Evolutionary conservation across 1,140 invertebrate genomes (phyloP).

Genomic region (Trichonephila clavata): DNA sequence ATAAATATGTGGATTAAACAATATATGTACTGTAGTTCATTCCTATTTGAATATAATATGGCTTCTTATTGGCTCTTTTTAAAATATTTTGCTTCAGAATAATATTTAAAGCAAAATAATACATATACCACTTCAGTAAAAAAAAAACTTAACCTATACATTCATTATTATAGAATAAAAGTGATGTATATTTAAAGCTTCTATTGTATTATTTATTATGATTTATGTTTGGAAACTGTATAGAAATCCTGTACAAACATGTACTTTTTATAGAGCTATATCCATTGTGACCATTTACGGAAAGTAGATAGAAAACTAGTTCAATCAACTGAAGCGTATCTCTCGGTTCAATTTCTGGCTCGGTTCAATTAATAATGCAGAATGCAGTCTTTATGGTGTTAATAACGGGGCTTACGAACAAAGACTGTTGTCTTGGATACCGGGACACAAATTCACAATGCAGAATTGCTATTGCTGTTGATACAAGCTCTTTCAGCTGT

Average conservation of each 20-base stretch:
- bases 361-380: slow-evolving; percentile 7
- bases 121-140: no score
- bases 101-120: no score
- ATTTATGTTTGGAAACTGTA: no score
- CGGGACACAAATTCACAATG: background rate
- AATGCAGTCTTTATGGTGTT: slow-evolving; percentile 16
- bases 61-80: no score
- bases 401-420: background rate
- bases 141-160: no score
- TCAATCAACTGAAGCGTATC: background rate
- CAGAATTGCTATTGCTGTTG: background rate
- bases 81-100: no score
- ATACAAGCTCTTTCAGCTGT: background rate
- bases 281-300: background rate
- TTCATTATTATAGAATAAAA: no score
- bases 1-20: no score
- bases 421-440: slow-evolving; percentile 29
- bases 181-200: no score
- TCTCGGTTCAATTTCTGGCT: background rate
- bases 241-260: background rate
- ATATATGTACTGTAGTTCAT: no score
- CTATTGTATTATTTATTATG: no score
- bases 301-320: background rate
- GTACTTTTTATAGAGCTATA: background rate
- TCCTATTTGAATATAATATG: no score